A percentile compares a stretch with the other conserved stretches of the same genome.
These are phyloP conservation scores for Doryteuthis pealeii DNA, from an alignment of 1,140 invertebrate genomes.

Conservation along the genomic window DNA sequence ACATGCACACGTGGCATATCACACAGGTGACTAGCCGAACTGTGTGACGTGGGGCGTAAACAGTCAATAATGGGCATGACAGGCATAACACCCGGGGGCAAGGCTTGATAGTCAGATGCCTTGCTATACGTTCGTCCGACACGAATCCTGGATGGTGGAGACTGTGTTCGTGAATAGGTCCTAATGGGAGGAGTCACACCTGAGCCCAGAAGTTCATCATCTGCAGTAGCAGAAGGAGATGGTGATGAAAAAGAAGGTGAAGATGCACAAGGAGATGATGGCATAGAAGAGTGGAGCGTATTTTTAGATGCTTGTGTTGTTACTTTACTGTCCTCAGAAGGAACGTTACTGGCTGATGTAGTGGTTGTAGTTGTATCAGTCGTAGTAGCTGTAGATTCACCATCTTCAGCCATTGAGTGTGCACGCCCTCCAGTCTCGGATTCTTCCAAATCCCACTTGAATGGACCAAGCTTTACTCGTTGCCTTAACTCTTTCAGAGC, in stretches of 20 bases:
- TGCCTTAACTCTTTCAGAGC: conserved; percentile 10
- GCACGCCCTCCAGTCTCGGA: neutral
- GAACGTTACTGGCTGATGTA: neutral
- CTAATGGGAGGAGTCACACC: neutral
- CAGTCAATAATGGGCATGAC: conserved; percentile 1
- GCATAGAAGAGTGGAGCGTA: neutral
- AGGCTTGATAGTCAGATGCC: neutral
- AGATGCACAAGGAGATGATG: neutral
- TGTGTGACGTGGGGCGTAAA: neutral
- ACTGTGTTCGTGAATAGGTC: neutral
- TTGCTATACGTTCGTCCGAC: neutral
- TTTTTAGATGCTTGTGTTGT: neutral
- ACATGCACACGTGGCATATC: conserved; percentile 3
- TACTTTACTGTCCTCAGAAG: neutral
- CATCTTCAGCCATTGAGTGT: neutral
- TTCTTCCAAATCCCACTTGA: conserved; percentile 12
- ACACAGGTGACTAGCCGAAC: neutral
- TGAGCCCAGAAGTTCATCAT: neutral
- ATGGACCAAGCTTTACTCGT: conserved; percentile 8
- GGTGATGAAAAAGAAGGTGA: neutral
- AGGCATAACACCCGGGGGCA: neutral
- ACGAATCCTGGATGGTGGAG: neutral
- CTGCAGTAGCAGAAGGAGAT: neutral
- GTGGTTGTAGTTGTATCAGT: neutral
- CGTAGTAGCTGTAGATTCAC: neutral